A percentile compares a stretch with the other conserved stretches of the same genome.
Conservation (phyloP, 2,888 invertebrate species). For the Cephus rjabovi region DNA sequence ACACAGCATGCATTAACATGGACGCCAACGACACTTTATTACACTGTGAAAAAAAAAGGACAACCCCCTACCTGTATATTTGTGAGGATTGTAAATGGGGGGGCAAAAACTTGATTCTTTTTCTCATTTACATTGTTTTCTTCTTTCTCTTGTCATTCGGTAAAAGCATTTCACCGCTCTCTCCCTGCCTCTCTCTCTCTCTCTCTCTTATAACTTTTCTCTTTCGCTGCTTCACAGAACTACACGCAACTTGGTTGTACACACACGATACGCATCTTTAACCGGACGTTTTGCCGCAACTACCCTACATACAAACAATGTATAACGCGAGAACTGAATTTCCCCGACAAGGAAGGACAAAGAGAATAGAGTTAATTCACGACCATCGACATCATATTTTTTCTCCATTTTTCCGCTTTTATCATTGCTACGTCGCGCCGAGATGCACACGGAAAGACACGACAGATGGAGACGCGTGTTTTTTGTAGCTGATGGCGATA, state of each 20-base stretch:
- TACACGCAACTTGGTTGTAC: not conserved
- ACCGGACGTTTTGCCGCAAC: not conserved
- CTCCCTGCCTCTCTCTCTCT: not conserved
- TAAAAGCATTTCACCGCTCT: not conserved
- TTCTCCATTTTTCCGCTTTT: not conserved
- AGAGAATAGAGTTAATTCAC: not conserved
- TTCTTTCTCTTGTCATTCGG: not conserved
- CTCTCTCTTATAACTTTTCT: not conserved
- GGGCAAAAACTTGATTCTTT: not conserved
- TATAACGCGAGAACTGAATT: not conserved
- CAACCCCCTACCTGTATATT: not conserved
- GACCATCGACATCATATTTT: not conserved
- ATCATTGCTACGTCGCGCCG: not conserved
- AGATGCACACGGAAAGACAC: not conserved
- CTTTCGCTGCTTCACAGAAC: not conserved
- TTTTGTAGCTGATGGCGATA: not conserved
- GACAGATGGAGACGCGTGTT: constrained; percentile 1
- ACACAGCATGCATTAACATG: not conserved
- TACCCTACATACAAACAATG: not conserved
- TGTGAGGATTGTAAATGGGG: not conserved
- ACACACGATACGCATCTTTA: not conserved
- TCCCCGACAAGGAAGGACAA: not conserved
- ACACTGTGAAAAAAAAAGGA: not conserved
- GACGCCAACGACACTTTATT: not conserved
- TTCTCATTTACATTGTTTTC: not conserved